These are phyloP conservation scores for Nematostella vectensis DNA, from an alignment of 92 coral and sea anemone genomes.

Conservation along the genomic window DNA sequence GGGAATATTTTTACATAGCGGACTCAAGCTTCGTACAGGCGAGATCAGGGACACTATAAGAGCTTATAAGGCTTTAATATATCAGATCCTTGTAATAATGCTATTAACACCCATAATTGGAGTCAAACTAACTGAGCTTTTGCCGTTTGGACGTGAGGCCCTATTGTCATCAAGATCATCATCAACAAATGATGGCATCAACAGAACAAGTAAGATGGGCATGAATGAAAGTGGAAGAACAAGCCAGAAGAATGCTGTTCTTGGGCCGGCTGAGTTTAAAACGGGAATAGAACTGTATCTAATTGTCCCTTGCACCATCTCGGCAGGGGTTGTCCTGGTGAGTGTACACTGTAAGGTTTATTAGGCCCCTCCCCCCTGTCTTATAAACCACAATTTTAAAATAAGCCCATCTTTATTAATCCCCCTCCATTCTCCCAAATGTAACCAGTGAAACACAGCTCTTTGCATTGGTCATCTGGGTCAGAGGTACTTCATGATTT, in stretches of 20 bases:
- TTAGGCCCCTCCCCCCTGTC: too few species aligned
- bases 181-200: conserved; percentile 5
- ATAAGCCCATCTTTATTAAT: too few species aligned
- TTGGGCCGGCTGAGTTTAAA: conserved; percentile 78
- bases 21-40: conserved; percentile 82
- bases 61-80: conserved; percentile 62
- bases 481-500: too few species aligned
- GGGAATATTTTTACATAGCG: conserved; percentile 72
- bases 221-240: conserved; percentile 1
- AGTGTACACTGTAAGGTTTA: too few species aligned
- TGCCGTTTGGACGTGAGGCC: conserved; percentile 49
- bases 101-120: conserved; percentile 75
- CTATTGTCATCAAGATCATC: conserved; percentile 4
- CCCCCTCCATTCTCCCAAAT: too few species aligned
- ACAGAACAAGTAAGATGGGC: not conserved
- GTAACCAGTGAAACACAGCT: too few species aligned
- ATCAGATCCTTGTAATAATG: conserved; percentile 69
- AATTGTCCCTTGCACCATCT: conserved; percentile 88
- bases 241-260: conserved; percentile 15
- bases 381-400: too few species aligned
- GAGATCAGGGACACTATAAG: conserved; percentile 75
- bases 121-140: conserved; percentile 52
- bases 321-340: conserved; percentile 88
- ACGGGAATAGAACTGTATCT: conserved; percentile 82
- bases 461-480: too few species aligned